Percentiles rank a stretch among this genome's conserved stretches.
Evolutionary conservation across 2,888 invertebrate genomes (phyloP).

Genomic region (Lepeophtheirus nordmannii): DNA sequence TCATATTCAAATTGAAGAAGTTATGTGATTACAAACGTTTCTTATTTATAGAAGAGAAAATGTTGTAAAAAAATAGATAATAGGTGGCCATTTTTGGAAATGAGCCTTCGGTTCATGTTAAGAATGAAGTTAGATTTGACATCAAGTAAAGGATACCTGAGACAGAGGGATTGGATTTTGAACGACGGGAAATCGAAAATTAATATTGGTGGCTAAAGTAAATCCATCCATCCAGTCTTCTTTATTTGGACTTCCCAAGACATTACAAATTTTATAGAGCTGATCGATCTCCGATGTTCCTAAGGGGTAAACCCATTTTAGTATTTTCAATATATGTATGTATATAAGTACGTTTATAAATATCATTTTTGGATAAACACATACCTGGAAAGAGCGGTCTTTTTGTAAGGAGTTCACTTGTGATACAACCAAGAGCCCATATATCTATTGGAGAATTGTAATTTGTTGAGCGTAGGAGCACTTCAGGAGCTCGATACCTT

Average conservation of each 20-base stretch:
- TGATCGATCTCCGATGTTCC: slow-evolving; percentile 22
- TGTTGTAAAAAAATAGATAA: too few species aligned
- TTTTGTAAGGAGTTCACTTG: slow-evolving; percentile 12
- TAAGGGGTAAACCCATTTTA: background rate
- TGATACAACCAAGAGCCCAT: slow-evolving; percentile 24
- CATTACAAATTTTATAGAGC: slow-evolving; percentile 15
- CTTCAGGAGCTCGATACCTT: slow-evolving; percentile 24
- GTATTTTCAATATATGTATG: background rate
- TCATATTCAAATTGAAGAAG: too few species aligned
- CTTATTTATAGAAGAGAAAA: background rate
- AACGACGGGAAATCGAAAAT: slow-evolving; percentile 13
- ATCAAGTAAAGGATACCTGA: too few species aligned
- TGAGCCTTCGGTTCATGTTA: background rate
- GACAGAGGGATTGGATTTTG: slow-evolving; percentile 1
- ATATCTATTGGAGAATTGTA: slow-evolving; percentile 19
- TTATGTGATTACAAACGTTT: background rate
- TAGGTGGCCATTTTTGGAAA: too few species aligned
- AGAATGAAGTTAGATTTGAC: background rate
- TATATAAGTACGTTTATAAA: background rate
- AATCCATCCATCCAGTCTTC: slow-evolving; percentile 18
- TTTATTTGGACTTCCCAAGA: slow-evolving; percentile 14
- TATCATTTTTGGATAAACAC: background rate
- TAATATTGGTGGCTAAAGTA: slow-evolving; percentile 14
- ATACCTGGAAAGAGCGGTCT: slow-evolving; percentile 22
- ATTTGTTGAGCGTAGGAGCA: slow-evolving; percentile 17